phyloP scores from a whole-genome alignment of 2,888 invertebrate species.

The Lasiommata megera region DNA sequence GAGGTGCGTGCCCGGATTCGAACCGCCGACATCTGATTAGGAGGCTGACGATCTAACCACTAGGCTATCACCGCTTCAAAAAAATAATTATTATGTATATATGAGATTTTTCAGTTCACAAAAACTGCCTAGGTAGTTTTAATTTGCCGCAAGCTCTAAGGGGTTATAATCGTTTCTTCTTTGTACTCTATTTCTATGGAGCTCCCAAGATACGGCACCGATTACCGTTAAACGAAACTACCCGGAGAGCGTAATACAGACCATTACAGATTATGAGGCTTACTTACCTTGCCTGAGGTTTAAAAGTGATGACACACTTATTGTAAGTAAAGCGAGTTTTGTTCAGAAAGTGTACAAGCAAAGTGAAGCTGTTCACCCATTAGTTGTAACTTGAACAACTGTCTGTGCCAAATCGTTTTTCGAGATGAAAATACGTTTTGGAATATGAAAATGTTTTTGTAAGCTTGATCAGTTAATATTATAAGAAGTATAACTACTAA shows the following conservation, averaged over 20 bases:
- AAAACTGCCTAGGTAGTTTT: slow-evolving; percentile 8
- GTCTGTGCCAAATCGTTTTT: too few relatives aligned
- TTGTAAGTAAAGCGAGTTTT: slow-evolving; percentile 9
- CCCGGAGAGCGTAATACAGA: slow-evolving; percentile 44
- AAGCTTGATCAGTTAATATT: too few relatives aligned
- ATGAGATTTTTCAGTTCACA: background rate
- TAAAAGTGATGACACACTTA: slow-evolving; percentile 35
- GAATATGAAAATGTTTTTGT: too few relatives aligned
- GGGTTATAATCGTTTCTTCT: slow-evolving; percentile 19
- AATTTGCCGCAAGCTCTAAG: slow-evolving; percentile 7
- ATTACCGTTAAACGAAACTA: slow-evolving; percentile 51
- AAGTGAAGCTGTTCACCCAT: too few relatives aligned
- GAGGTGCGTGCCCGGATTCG: too few relatives aligned
- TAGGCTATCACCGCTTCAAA: too few relatives aligned
- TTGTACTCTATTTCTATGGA: slow-evolving; percentile 24
- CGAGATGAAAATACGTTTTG: too few relatives aligned
- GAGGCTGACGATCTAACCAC: too few relatives aligned
- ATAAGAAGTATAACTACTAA: too few relatives aligned
- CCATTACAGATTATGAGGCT: slow-evolving; percentile 46
- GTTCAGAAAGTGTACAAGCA: background rate
- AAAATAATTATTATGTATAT: too few relatives aligned
- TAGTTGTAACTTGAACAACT: too few relatives aligned
- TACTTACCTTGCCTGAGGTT: slow-evolving; percentile 30
- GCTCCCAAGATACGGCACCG: slow-evolving; percentile 34
- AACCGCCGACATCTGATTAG: too few relatives aligned